phyloP scores from a whole-genome alignment of 1,140 invertebrate species.

The Pseudomyrmex concolor region DNA sequence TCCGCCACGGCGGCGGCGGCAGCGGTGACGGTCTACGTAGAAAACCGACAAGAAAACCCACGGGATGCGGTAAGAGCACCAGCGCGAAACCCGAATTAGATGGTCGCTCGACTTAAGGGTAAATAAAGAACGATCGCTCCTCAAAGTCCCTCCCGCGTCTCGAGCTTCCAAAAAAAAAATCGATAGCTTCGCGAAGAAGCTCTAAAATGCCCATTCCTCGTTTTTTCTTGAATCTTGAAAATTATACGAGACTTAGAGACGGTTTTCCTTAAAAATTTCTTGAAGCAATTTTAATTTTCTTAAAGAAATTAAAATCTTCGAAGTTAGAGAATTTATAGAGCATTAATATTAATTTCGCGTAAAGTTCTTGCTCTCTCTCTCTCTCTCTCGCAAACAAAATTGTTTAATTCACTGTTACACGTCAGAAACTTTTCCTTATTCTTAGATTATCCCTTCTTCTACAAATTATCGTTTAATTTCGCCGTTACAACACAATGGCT shows the following conservation, averaged over 20 bases:
- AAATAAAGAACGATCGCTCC: conserved; percentile 62
- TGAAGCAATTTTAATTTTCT: no score
- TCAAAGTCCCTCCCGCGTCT: background rate
- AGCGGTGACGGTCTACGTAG: conserved; percentile 25
- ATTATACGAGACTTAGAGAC: no score
- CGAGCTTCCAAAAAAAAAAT: background rate
- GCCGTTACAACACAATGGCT: background rate
- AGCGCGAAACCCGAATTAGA: conserved; percentile 58
- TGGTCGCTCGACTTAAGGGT: conserved; percentile 21
- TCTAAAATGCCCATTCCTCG: no score
- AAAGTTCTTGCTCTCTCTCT: no score
- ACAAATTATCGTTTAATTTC: background rate
- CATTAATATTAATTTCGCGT: no score
- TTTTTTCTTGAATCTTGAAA: no score
- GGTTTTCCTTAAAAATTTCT: no score
- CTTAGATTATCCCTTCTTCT: no score
- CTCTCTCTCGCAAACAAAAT: no score
- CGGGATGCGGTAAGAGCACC: conserved; percentile 45
- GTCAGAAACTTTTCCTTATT: background rate
- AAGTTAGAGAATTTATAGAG: no score
- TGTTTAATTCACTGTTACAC: background rate
- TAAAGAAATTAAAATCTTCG: no score
- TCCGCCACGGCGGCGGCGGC: conserved; percentile 1
- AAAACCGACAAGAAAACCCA: conserved; percentile 55
- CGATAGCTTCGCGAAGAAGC: background rate